Evolutionary conservation across 23 tunicate genomes (phyloP), one percentile per base, ranked within the genome.

Genomic region (Styela clava): DNA sequence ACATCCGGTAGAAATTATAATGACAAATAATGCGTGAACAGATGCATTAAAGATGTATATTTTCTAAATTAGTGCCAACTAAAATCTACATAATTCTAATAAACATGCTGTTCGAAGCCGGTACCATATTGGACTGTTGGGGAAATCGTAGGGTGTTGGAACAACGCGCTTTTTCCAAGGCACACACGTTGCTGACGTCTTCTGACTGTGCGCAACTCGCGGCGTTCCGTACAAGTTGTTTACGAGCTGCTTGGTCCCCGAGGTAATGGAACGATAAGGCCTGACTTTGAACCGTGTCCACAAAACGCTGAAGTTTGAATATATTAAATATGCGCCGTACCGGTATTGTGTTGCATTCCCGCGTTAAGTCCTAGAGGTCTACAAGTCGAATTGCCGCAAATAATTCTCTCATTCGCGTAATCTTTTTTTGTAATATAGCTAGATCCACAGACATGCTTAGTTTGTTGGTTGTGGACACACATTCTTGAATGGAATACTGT

Each of bases 181-280:
- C 56, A 44, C 56, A 44, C 56, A 5, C 56, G 56, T 12, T 44
- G 7, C 12, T 5, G 56, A 44, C 12, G 7, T 44, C 56, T 7
- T 44, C 12, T 67, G 24, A 67, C 71, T 25, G 71, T 24, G 56
- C 56, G 12, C 7, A 5, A 44, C 56, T 12, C 56, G 56, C 56
- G 56, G 56, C 56, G 56, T 44, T 44, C 30, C 71, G 71, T 25
- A 27, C 31, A 67, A 67, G 71, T 67, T 67, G 71, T 67, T 67
- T 67, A 67, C 71, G 71, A 67, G 71, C 31, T 67, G 12, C 16
- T 18, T 67, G 31, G 16, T 29, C 71, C 71, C 71, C 31, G 71
- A 67, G 71, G 71, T 25, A 67, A 67, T 25, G 24, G 31, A 29
- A 67, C 71, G 71, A 18, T 67, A 22, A 67, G 22, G 71, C 71